Base-by-base conservation (phyloP, 37 sponge, comb jelly and placozoan species). In the Trichoplax adhaerens region DNA sequence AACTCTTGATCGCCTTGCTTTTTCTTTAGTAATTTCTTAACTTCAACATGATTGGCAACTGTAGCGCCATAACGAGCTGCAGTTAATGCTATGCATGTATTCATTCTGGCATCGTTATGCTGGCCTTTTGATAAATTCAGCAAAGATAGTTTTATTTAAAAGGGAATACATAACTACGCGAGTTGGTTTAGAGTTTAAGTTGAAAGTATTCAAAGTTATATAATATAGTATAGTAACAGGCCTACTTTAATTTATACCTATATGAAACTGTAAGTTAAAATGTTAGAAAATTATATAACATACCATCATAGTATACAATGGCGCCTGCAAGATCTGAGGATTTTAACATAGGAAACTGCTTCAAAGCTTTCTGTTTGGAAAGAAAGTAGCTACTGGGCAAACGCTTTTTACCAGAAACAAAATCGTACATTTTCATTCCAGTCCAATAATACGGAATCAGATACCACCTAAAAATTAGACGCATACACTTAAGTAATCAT, bases 101-200 rank as follows among this genome's bases (percentile, higher is more conserved):
- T 89, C 99, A 98, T 92, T n/a, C 99, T 63, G 2, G 99, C 80
- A 79, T 98, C 99, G 74, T 98, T 87, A 70, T 98, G 99, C 73
- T 89, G 94, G 55, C 96, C 89, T 82, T 68, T 29, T 29, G 29
- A 29, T 29, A 29, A 29, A 29, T 29, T 29, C 29, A 29, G 29
- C 29, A 29, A 29, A 29, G 29, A 29, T 29, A 29, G 29, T 29
- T 29, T 29, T 29, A 29, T 29, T 29, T 29, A 29, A 29, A 29
- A 29, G 29, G 29, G 29, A 29, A 29, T 29, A 29, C 29, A 29
- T 29, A 29, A 29, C 29, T 29, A 29, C 29, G 29, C 29, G 29
- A 29, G 29, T 29, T 29, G 29, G 29, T 29, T 29, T 29, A 29
- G 29, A 29, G 29, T 29, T 29, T 0, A 29, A 29, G 29, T 29